phyloP scores from a whole-genome alignment of 1,140 invertebrate species.

The Lithobius niger region DNA sequence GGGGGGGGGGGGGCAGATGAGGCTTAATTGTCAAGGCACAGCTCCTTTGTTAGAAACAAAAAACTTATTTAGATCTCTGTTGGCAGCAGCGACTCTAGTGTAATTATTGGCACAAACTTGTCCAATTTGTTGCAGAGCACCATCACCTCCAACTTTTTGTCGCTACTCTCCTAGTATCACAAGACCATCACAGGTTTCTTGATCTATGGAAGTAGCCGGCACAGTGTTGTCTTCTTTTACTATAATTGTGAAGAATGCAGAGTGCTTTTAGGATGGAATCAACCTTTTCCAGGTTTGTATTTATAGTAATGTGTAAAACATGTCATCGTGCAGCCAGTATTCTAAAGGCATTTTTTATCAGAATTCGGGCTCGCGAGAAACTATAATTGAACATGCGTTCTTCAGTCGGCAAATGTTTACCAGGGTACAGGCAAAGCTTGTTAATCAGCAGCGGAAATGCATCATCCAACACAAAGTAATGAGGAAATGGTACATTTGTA shows the following conservation, averaged over 20 bases:
- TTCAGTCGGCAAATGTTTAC: constrained; percentile 21
- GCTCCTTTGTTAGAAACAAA: no score
- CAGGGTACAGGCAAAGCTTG: no score
- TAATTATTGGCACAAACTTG: no score
- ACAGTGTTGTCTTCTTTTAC: background rate
- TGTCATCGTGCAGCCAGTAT: constrained; percentile 18
- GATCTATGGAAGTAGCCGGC: background rate
- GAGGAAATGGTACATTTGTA: background rate
- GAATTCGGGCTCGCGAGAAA: constrained; percentile 19
- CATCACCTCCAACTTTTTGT: no score
- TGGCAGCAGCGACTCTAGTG: no score
- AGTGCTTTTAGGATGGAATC: constrained; percentile 9
- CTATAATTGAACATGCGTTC: constrained; percentile 27
- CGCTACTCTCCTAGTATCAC: background rate
- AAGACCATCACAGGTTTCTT: background rate
- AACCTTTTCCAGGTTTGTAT: constrained; percentile 4
- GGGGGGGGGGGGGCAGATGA: no score
- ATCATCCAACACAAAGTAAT: constrained; percentile 33
- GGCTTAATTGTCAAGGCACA: no score
- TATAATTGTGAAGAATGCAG: constrained; percentile 15
- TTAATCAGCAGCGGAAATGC: constrained; percentile 34
- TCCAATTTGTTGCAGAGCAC: no score
- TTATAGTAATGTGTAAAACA: constrained; percentile 16
- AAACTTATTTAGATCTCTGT: no score
- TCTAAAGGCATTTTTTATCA: constrained; percentile 25